Conservation (phyloP, 2,113 vertebrate species). For the Microtus oregoni region DNA sequence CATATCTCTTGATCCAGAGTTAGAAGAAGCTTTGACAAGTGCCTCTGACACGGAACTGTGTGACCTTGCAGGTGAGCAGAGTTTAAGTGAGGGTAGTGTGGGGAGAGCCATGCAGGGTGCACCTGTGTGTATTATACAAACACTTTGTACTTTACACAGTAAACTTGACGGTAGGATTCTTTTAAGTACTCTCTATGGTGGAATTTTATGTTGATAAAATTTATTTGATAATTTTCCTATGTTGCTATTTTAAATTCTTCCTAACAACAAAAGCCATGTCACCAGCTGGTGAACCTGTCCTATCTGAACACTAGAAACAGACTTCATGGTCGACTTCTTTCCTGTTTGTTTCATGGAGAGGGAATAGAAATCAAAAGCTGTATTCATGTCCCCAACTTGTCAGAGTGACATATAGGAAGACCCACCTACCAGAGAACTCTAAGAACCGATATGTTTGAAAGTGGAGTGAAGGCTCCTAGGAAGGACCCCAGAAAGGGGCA, state of each 20-base stretch:
- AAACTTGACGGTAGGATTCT: not conserved
- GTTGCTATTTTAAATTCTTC: constrained; percentile 16
- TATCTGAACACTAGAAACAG: not conserved
- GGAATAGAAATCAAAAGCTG: not conserved
- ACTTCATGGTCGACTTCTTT: not conserved
- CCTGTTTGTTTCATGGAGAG: not conserved
- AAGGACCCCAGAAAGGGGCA: not conserved
- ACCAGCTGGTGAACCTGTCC: not conserved
- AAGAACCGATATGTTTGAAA: not conserved
- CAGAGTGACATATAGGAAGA: not conserved
- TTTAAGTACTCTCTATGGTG: not conserved
- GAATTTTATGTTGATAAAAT: constrained; percentile 19
- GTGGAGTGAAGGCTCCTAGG: not conserved
- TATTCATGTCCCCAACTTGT: not conserved
- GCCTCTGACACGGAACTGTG: constrained; percentile 97
- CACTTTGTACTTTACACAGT: not conserved
- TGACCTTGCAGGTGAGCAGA: constrained; percentile 96
- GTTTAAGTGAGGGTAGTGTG: not conserved
- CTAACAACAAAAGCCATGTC: not conserved
- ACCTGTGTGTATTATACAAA: not conserved
- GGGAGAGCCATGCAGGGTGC: not conserved
- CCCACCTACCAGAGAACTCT: not conserved
- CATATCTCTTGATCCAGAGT: constrained; percentile 95
- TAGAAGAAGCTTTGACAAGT: constrained; percentile 97
- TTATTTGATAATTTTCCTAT: not conserved